Conservation (phyloP, 2,797 vertebrate genomes). For the Pangasius djambal region DNA sequence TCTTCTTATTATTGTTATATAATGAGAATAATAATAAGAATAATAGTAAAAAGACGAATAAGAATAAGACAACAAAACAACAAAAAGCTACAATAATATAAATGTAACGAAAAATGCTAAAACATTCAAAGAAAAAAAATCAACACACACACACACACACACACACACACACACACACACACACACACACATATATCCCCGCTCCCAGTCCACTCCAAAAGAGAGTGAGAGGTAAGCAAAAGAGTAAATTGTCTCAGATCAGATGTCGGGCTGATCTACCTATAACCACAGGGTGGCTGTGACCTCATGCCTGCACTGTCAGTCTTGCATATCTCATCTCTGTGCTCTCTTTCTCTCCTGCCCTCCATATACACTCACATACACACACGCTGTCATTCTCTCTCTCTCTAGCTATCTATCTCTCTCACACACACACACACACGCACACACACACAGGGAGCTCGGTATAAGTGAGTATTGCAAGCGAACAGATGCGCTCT, state of each 20-base stretch:
- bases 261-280: not conserved
- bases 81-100: too few species aligned
- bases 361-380: not conserved
- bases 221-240: not conserved
- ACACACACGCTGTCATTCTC: not conserved
- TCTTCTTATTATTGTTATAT: too few species aligned
- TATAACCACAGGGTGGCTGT: constrained; percentile 55
- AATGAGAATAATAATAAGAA: too few species aligned
- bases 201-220: not conserved
- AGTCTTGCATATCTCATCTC: constrained; percentile 62
- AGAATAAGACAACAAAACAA: too few species aligned
- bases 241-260: not conserved
- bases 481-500: constrained; percentile 55
- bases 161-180: too few species aligned
- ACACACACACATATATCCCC: too few species aligned
- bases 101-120: too few species aligned
- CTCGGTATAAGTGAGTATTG: constrained; percentile 12
- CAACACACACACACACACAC: too few species aligned
- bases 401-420: not conserved
- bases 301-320: constrained; percentile 32
- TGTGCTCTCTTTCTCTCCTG: constrained; percentile 23
- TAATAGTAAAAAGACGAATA: too few species aligned
- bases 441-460: constrained; percentile 22
- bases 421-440: constrained; percentile 33
- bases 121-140: too few species aligned